Evolutionary conservation across 2,113 vertebrate genomes (phyloP).

Genomic region (Accipiter virgatus): DNA sequence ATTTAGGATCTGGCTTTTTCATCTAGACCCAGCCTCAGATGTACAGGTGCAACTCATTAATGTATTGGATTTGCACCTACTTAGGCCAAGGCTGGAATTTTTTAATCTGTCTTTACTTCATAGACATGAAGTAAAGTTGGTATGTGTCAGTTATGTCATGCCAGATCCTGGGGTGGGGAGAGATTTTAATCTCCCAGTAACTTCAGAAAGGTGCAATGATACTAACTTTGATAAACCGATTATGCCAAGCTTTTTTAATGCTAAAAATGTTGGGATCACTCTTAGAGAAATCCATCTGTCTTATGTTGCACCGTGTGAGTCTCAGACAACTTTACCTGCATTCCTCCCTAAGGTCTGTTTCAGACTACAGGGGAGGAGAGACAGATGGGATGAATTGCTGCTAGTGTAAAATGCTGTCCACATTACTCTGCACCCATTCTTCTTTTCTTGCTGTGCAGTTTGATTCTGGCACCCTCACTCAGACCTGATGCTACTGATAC

Average conservation of each 20-base stretch:
- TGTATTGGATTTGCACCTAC: conserved; percentile 12
- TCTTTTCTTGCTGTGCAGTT: not conserved
- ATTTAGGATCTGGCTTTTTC: not conserved
- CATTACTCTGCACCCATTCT: not conserved
- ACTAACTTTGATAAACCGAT: not conserved
- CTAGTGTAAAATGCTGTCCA: fast-evolving
- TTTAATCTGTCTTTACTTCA: not conserved
- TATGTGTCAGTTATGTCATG: not conserved
- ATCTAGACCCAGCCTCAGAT: conserved; percentile 2
- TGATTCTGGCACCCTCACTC: not conserved
- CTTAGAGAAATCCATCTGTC: not conserved
- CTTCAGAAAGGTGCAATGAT: not conserved
- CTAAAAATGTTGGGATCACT: not conserved
- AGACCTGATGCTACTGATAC: not conserved
- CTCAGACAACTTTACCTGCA: not conserved
- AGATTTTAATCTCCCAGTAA: not conserved
- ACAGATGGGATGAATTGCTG: not conserved
- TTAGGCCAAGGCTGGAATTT: not conserved
- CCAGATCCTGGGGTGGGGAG: not conserved
- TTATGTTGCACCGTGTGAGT: not conserved
- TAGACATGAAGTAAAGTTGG: not conserved
- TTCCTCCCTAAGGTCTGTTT: not conserved
- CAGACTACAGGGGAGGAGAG: not conserved
- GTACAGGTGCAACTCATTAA: conserved; percentile 31
- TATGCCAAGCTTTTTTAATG: not conserved